Evolutionary conservation across 2,113 vertebrate genomes (phyloP), one percentile per base, ranked within the genome.

Genomic region (Pachycephala philippinensis): DNA sequence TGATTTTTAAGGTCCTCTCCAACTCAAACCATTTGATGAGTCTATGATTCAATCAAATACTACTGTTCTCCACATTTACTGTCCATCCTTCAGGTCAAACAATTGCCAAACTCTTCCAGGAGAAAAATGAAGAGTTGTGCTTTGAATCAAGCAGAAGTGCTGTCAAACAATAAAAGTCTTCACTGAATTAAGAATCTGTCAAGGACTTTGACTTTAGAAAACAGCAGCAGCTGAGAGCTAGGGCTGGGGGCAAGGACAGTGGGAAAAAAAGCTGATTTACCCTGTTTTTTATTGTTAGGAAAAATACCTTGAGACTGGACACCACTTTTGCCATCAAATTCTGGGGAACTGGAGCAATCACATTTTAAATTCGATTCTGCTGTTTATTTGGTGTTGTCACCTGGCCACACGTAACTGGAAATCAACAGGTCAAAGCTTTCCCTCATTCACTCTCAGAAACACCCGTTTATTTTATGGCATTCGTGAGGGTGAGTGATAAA

Each of bases 181-280:
- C 13, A 5, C 26, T 31, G 45, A 64, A 53, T 53, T 54, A 45
- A 57, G 71, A 57, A 72, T 8, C 31, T 57, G 64, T 37, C 37
- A 26, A 53, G n/a, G 11, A 30, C 31, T 86, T 61, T 8, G 22
- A 21, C 19, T 59, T 35, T 57, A 64, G 54, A 24, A 87, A 70
- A 53, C 5, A 7, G 8, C 39, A 66, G 13, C 23, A 37, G 54
- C 20, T 28, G 31, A 61, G 40, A 52, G 18, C 15, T 39, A 22
- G 8, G 9, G 21, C n/a, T 33, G 28, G 8, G 24, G 7, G 15
- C 39, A 22, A 47, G 40, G 17, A 24, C 2, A 4, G 9, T 4
- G 11, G 6, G 7, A 1, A 2, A 10, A 18, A 27, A 66, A 35
- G 2, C 11, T 53, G 24, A 3, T 6, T 74, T 63, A 4, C 1